Base-by-base conservation (phyloP, 2,888 invertebrate genomes). In the Meloe dianella region DNA sequence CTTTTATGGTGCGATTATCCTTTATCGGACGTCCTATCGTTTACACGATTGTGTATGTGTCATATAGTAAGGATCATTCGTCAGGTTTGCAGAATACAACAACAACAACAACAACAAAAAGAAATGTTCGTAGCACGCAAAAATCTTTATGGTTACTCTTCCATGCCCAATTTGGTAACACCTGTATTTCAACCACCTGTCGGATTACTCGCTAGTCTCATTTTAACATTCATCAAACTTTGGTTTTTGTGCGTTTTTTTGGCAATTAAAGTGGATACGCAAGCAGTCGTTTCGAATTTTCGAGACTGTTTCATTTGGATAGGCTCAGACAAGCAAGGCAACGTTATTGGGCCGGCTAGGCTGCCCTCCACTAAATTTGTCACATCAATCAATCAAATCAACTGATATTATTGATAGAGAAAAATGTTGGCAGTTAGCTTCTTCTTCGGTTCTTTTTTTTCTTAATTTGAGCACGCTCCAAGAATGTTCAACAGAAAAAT, bases 91-190 rank as follows among this genome's bases (percentile, higher is more conserved):
- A 58, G 32, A 32, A 9, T 3, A 10, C 1, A 9, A 32, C 3
- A 32, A 32, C 3, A 9, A 32, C 7, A n/a, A n/a, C n/a, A n/a
- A n/a, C n/a, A n/a, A 10, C 32, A 32, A 7, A 2, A 32, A 54
- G 54, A 20, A 56, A 62, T 71, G 66, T 67, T 66, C 60, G 64
- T 70, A 64, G 65, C 68, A 68, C 68, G 71, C 69, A 70, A 69
- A 71, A 66, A 70, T 68, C 66, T 66, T 66, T 64, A 47, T 47
- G 20, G 9, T 47, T 17, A 20, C 47, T 24, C 54, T 10, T 12
- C 10, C 54, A 54, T 22, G 14, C 10, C 24, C 24, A 24, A 54
- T 54, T 24, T 24, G 54, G 54, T 54, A 54, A 54, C 24, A 24
- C 54, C 54, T 54, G 54, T 54, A 54, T 54, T 24, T 54, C 54